Base-by-base conservation (phyloP, 35 echinoderm and acorn worm genomes). In the Apostichopus californicus region DNA sequence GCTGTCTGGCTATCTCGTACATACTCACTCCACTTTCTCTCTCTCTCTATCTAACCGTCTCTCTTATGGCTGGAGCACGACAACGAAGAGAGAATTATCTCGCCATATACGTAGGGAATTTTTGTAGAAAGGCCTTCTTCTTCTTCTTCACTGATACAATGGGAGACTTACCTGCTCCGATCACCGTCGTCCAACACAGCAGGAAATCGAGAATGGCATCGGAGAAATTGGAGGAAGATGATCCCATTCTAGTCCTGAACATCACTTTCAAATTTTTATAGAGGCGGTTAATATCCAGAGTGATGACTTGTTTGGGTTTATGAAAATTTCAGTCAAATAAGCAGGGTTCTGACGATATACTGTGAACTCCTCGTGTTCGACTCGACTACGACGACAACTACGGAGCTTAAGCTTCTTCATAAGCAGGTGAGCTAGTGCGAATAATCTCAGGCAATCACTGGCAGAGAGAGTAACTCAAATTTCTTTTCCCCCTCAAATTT, bases 251-350 rank as follows among this genome's bases (percentile, higher is more conserved):
- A 21, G 81, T 85, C 81, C 81, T 85, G 81, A 85, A 85, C 81
- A 85, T 85, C 81, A 85, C 81, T 85, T 85, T 85, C 22, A 85
- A 85, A 52, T 85, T 85, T 85, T 85, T 85, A 55, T 59, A 85
- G 55, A 85, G 54, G 57, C 81, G 55, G 81, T 85, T 85, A 23
- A 85, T 85, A 85, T 85, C 81, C 81, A 85, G 81, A 59, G 57
- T 85, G 71, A 75, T 75, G n/a, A 75, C n/a, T 75, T 75, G 71
- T 75, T 75, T 68, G 64, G 71, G 17, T 18, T 75, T 75, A 4
- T 24, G 71, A 75, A 75, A 75, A 75, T 9, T 75, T 75, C 21
- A 75, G 71, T 22, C 71, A 75, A 75, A 75, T 75, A 75, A 18
- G 71, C 71, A 75, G 12, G 71, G 71, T 75, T 75, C 21, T 75